A percentile compares a stretch with the other conserved stretches of the same genome.
Conservation (phyloP, 2,888 invertebrate species). For the Drosophila antonietae region DNA sequence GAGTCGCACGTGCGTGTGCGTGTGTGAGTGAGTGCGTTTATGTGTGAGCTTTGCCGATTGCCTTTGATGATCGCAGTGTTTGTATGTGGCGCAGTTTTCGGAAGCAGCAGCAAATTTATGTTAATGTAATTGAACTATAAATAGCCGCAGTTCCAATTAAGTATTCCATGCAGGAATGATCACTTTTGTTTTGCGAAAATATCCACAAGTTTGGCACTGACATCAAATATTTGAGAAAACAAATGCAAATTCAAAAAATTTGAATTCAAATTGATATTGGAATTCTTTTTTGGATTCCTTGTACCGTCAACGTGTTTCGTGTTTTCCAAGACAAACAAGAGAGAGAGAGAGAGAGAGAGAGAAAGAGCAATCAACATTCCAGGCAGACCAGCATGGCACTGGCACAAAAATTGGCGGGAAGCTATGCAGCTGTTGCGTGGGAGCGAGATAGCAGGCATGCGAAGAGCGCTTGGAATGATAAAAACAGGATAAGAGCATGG, state of each 20-base stretch:
- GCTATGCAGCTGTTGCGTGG: conserved; percentile 50
- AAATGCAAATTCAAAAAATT: conserved; percentile 20
- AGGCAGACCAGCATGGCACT: conserved; percentile 45
- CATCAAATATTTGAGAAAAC: conserved; percentile 34
- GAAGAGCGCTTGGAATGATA: conserved; percentile 60
- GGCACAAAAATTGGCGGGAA: conserved; percentile 74
- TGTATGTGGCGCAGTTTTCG: conserved; percentile 46
- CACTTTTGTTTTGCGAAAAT: conserved; percentile 20
- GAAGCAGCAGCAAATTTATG: conserved; percentile 47
- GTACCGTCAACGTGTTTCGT: conserved; percentile 39
- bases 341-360: not conserved
- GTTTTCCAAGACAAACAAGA: conserved; percentile 37
- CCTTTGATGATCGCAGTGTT: conserved; percentile 49
- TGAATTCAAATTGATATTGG: conserved; percentile 18
- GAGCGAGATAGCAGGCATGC: conserved; percentile 42
- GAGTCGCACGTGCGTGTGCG: not conserved
- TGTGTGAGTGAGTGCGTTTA: conserved; percentile 4
- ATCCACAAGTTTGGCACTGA: conserved; percentile 50
- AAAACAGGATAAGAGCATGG: conserved; percentile 58
- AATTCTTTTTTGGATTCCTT: conserved; percentile 32
- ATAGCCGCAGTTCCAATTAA: conserved; percentile 29
- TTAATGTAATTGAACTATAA: conserved; percentile 45
- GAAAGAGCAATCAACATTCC: conserved; percentile 30
- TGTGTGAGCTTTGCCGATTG: conserved; percentile 21
- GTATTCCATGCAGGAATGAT: conserved; percentile 48